Base-by-base conservation (phyloP, 2,113 vertebrate species). In the Cheilinus undulatus region DNA sequence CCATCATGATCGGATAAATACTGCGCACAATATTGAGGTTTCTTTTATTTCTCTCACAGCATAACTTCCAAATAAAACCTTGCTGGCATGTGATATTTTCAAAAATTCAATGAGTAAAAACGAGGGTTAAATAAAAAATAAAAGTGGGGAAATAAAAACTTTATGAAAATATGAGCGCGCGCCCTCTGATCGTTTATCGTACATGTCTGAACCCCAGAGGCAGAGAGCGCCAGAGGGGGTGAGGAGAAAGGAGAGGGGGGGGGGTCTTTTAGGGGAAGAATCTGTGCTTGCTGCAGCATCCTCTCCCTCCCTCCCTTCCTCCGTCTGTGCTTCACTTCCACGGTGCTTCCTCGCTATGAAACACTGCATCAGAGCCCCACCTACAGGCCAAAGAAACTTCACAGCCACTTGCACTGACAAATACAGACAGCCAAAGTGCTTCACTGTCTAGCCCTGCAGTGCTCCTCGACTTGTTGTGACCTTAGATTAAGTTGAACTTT, bases 321-420 rank as follows among this genome's bases (percentile, higher is more conserved):
- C 15, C 19, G 27, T 57, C 46, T 14, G 58, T 53, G 30, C 49
- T 72, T 63, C 49, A 17, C 57, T 45, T 58, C 42, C 48, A 68
- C 17, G 54, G 64, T 30, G 50, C 20, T 43, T 59, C 69, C 45
- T 59, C 5, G 54, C 56, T 83, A 78, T 86, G 77, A 94, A 94
- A 92, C 83, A 86, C 92, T 93, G 93, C 93, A 92, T 89, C 86
- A 90, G 82, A 93, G 92, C 92, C 68, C 93, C 93, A 91, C 92
- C 94, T 93, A 89, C 93, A 94, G 94, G 92, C 84, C 73, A 42
- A 5, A 72, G 15, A 54, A 57, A 69, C 74, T 45, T 65, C 1
- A 71, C 83, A 81, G 61, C 71, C 54, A 17, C 54, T 26, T 45
- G 68, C 28, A 59, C 54, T 26, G 45, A 71, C 22, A 59, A 20